Conservation (phyloP, 1,140 invertebrate species). For the Reticulitermes speratus region DNA sequence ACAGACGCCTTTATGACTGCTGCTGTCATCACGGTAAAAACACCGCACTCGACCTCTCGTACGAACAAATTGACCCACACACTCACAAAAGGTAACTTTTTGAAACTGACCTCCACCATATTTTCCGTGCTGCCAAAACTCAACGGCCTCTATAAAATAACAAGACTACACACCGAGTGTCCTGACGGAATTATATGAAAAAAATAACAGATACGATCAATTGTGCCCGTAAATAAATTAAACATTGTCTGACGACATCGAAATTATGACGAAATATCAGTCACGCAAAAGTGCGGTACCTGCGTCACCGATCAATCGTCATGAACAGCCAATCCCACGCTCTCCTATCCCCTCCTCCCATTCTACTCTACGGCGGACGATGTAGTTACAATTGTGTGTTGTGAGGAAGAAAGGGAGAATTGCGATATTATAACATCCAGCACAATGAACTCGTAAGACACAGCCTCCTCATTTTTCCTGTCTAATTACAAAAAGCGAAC, state of each 20-base stretch:
- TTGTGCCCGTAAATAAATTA: neutral
- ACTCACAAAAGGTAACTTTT: too few relatives aligned
- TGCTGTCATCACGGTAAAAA: too few relatives aligned
- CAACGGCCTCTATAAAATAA: too few relatives aligned
- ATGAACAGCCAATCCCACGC: neutral
- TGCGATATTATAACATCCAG: too few relatives aligned
- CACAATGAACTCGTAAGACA: too few relatives aligned
- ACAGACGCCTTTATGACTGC: too few relatives aligned
- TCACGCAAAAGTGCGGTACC: neutral
- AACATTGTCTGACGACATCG: neutral
- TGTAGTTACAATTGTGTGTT: neutral
- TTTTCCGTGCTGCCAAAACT: too few relatives aligned
- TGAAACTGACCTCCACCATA: too few relatives aligned
- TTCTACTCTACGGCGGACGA: neutral
- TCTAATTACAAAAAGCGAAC: too few relatives aligned
- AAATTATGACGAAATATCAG: conserved; percentile 9
- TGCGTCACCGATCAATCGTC: conserved; percentile 16
- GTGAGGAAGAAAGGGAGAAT: neutral
- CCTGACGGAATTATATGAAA: neutral
- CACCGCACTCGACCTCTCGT: too few relatives aligned
- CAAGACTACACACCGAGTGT: neutral
- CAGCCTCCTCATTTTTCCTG: too few relatives aligned
- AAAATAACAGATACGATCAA: neutral
- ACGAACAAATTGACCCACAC: too few relatives aligned
- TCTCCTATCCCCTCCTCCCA: neutral